phyloP scores from a whole-genome alignment of 2,797 vertebrate genomes.

The Pipistrellus pygmaeus region DNA sequence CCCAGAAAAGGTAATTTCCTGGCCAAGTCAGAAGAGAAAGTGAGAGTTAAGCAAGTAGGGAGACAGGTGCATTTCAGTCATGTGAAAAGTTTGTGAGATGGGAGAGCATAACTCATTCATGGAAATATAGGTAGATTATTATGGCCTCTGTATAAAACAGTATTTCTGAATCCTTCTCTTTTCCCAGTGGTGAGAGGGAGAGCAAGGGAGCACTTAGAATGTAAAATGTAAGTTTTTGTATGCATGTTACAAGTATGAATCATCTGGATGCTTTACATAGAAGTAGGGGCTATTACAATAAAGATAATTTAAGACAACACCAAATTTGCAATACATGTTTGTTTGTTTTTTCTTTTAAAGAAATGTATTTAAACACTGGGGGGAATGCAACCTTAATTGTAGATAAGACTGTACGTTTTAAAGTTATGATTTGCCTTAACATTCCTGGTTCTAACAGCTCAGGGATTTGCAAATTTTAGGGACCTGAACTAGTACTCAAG shows the following conservation, averaged over 20 bases:
- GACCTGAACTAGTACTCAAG: not conserved
- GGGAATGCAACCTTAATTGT: not conserved
- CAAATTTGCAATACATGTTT: not conserved
- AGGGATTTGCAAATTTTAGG: not conserved
- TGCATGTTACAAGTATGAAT: not conserved
- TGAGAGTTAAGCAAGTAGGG: not conserved
- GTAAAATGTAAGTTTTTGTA: not conserved
- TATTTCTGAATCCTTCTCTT: constrained; percentile 26
- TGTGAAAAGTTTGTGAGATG: not conserved
- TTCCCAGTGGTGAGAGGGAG: not conserved
- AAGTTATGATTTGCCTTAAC: not conserved
- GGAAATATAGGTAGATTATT: not conserved
- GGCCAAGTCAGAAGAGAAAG: not conserved
- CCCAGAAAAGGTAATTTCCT: not conserved
- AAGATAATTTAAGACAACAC: not conserved
- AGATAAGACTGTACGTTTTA: not conserved
- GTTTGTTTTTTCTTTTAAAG: not conserved
- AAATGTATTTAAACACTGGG: not conserved
- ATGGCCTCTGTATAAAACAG: not conserved
- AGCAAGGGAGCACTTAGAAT: not conserved
- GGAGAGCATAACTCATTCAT: not conserved
- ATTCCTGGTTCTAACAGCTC: not conserved
- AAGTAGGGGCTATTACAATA: not conserved
- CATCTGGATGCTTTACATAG: not conserved
- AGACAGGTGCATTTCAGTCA: not conserved